Evolutionary conservation across 2,888 invertebrate species (phyloP), one percentile per base, ranked within the genome.

Genomic region (Ormyrus nitidulus): DNA sequence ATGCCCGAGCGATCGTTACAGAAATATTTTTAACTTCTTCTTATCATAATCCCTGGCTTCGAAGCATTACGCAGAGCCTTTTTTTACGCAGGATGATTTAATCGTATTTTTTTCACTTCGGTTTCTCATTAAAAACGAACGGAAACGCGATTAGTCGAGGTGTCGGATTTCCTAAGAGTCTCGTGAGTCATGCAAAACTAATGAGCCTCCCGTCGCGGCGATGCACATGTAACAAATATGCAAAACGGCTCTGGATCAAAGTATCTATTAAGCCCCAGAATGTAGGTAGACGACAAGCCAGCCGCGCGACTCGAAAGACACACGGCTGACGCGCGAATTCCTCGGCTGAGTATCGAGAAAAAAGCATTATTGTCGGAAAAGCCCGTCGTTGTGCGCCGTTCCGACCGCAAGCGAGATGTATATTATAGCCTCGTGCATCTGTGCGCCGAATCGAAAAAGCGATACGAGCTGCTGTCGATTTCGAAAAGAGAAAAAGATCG

Each of bases 111-210:
- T 34, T 34, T 34, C 34, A 34, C 34, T 4, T 34, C 34, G 34
- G 4, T 34, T 34, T 34, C 34, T 34, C 34, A 34, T 34, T 34
- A 34, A 34, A 49, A 49, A 19, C 9, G 11, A 34, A 13, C 65
- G 65, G 44, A 54, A 54, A 68, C 54, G 61, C 49, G 51, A 61
- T 71, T 61, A 61, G 53, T 34, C 34, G 53, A 72, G 46, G 72
- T 54, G 62, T 34, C 46, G 62, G 72, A 72, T 72, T 72, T 72
- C 61, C 72, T 59, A 72, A 62, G 62, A 62, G 34, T 62, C 6
- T 34, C 62, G 13, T 62, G 62, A 72, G 54, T 61, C 62, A 72
- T 58, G 61, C 10, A 8, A 19, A 61, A 70, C 53, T 62, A 72
- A 51, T 62, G 71, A 53, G 48, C 13, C 48, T 49, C 34, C 8